Evolutionary conservation across 1,140 invertebrate genomes (phyloP).

Genomic region (Conus ventricosus): DNA sequence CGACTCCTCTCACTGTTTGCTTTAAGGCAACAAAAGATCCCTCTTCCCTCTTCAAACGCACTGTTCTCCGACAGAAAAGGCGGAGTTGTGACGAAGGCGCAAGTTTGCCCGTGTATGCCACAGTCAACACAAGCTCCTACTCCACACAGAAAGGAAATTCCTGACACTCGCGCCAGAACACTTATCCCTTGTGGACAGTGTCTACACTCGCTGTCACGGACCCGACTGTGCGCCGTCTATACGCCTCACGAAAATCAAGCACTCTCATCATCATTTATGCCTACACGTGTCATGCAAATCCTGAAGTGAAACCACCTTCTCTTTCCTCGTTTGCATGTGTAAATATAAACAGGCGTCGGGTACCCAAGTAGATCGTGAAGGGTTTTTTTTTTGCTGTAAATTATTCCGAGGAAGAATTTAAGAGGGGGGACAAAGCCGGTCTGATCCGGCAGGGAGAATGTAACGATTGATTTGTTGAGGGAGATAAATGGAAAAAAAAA

Average conservation of each 20-base stretch:
- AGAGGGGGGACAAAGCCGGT: too few relatives aligned
- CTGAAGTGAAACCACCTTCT: not conserved
- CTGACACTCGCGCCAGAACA: not conserved
- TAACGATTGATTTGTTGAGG: too few relatives aligned
- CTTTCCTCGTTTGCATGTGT: not conserved
- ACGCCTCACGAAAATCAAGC: not conserved
- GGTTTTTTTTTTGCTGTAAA: too few relatives aligned
- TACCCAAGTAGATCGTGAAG: too few relatives aligned
- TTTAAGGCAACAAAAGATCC: not conserved
- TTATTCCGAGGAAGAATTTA: too few relatives aligned
- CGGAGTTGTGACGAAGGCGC: not conserved
- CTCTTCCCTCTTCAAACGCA: not conserved
- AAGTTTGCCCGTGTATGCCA: not conserved
- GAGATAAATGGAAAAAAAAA: too few relatives aligned
- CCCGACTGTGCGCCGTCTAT: not conserved
- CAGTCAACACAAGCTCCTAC: not conserved
- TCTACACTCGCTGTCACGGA: not conserved
- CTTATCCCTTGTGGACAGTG: not conserved
- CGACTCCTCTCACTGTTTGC: too few relatives aligned
- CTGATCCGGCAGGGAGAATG: too few relatives aligned
- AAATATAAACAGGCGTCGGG: not conserved
- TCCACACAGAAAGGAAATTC: not conserved
- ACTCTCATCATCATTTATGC: not conserved
- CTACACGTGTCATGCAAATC: not conserved
- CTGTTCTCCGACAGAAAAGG: not conserved